Base-by-base conservation (phyloP, 1,140 invertebrate species). In the Bathynomus jamesi region DNA sequence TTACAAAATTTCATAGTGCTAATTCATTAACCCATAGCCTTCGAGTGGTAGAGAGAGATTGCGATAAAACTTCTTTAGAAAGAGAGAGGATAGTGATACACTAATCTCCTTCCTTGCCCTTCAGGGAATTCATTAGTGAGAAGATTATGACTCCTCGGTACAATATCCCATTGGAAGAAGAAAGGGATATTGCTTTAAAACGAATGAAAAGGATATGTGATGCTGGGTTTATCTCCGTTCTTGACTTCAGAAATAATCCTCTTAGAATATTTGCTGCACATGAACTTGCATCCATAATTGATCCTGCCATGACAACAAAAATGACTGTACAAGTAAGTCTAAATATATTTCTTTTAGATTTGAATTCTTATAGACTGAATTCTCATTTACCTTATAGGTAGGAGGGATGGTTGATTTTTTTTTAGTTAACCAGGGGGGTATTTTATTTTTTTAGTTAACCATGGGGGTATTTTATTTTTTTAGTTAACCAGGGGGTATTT, bases 241-340 rank as follows among this genome's bases (percentile, higher is more conserved):
- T 81, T 8, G 79, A 82, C 73, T 82, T 82, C 76, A 63, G 70
- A 27, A 71, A 80, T 71, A 82, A 82, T 64, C 81, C 81, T n/a
- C 74, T 75, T 17, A 61, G 79, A n/a, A 80, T 82, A n/a, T 81
- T 82, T 71, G 81, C 81, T 28, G 80, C 81, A 31, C 81, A 82
- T 67, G 81, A 82, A 67, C 70, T 82, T 28, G 78, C 80, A 13
- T 78, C 79, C 28, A 80, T 82, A 63, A 78, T 81, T 21, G 81
- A 82, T 65, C 79, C 81, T 24, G 77, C 79, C n/a, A 82, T 80
- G 79, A 76, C 80, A 1, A 81, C 80, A 3, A 82, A 82, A 71
- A 81, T 82, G 81, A 82, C 81, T 21, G 81, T 82, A 24, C 81
- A 76, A 72, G 75, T 76, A 29, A 1, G 30, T n/a, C n/a, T n/a